These are phyloP conservation scores for Karalla daura DNA, from an alignment of 2,797 vertebrate species.

Conservation along the genomic window DNA sequence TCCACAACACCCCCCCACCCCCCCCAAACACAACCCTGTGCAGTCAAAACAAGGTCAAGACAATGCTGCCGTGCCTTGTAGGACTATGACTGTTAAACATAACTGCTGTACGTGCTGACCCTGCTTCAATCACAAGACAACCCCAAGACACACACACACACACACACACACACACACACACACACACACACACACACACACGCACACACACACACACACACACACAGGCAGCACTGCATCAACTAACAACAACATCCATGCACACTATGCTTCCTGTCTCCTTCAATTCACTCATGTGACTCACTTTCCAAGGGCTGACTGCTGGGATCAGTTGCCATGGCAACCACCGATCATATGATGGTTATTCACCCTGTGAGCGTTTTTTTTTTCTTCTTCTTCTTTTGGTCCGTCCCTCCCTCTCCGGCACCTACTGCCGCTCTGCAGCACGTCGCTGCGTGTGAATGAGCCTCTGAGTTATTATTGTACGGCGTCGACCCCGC, in stretches of 20 bases:
- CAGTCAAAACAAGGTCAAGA: too few relatives aligned
- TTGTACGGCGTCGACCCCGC: conserved; percentile 2
- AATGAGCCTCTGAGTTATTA: conserved; percentile 48
- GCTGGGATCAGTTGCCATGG: conserved; percentile 87
- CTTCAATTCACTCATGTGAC: conserved; percentile 84
- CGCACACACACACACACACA: conserved; percentile 9
- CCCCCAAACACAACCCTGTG: too few relatives aligned
- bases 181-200: not conserved
- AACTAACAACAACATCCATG: conserved; percentile 50
- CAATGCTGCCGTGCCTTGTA: too few relatives aligned
- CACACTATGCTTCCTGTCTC: conserved; percentile 73
- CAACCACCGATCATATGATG: conserved; percentile 86
- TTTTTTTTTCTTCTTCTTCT: conserved; percentile 38
- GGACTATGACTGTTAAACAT: too few relatives aligned
- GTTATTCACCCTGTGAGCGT: conserved; percentile 68
- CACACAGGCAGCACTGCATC: conserved; percentile 15
- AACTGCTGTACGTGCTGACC: not conserved
- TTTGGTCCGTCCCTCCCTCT: conserved; percentile 5
- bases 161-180: conserved; percentile 11
- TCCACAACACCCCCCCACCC: not conserved
- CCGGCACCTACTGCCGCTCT: conserved; percentile 32
- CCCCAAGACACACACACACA: not conserved
- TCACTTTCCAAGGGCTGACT: conserved; percentile 81
- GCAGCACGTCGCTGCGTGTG: conserved; percentile 40
- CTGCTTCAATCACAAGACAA: conserved; percentile 33